Conservation (phyloP, 2,797 vertebrate species). For the Fundulus diaphanus region DNA sequence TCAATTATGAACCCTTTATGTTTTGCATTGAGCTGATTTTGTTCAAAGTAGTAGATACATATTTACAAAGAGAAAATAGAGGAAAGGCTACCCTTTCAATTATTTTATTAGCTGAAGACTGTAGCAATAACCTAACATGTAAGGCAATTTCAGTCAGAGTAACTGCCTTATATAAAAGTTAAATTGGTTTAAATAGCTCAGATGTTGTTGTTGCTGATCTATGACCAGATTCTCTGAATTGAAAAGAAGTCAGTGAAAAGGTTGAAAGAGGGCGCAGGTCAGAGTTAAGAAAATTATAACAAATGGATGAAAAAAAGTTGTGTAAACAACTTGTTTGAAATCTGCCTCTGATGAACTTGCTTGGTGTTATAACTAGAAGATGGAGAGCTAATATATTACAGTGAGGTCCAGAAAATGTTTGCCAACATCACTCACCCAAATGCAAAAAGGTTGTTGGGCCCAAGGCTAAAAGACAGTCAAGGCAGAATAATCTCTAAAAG, state of each 20-base stretch:
- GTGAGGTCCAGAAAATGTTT: too few relatives aligned
- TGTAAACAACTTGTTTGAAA: too few relatives aligned
- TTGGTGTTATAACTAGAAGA: too few relatives aligned
- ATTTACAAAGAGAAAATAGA: not conserved
- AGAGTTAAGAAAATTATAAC: too few relatives aligned
- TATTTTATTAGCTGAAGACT: not conserved
- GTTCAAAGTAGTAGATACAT: not conserved
- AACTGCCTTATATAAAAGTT: not conserved
- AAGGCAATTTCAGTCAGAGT: not conserved
- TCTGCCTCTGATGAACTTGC: too few relatives aligned
- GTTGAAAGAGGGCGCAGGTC: not conserved
- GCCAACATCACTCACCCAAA: too few relatives aligned
- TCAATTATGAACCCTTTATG: not conserved
- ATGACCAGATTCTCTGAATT: not conserved
- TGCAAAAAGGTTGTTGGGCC: too few relatives aligned
- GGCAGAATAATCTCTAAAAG: too few relatives aligned
- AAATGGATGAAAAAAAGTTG: too few relatives aligned
- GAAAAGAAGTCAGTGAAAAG: not conserved
- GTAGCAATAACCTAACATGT: not conserved
- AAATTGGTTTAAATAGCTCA: not conserved
- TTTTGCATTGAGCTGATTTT: not conserved
- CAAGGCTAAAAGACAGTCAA: too few relatives aligned
- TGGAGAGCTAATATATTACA: too few relatives aligned
- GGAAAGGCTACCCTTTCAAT: not conserved
- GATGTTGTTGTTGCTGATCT: not conserved